A percentile compares a stretch with the other conserved stretches of the same genome.
phyloP scores from a whole-genome alignment of 2,888 invertebrate species.

The Caenorhabditis parvicauda region DNA sequence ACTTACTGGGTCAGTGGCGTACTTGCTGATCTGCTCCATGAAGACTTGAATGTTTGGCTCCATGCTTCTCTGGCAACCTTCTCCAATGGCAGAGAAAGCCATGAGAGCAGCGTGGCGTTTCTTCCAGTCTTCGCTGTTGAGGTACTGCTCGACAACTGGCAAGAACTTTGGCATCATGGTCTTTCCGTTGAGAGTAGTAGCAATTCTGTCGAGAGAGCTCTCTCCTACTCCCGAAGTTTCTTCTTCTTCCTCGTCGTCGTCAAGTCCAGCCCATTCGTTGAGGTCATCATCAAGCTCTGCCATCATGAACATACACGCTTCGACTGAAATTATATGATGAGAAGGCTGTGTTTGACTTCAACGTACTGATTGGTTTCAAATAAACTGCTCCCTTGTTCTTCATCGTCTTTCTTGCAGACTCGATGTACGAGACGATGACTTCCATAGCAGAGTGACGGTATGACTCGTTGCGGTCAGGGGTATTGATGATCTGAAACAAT shows the following conservation, averaged over 20 bases:
- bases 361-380: conserved; percentile 69
- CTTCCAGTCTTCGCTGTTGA: conserved; percentile 65
- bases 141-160: conserved; percentile 21
- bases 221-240: conserved; percentile 80
- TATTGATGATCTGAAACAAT: conserved; percentile 49
- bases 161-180: conserved; percentile 77
- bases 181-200: conserved; percentile 93
- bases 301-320: conserved; percentile 87
- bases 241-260: conserved; percentile 81
- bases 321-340: conserved; percentile 67
- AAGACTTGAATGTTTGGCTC: conserved; percentile 88
- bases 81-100: conserved; percentile 96
- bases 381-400: conserved; percentile 85
- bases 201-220: conserved; percentile 89
- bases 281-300: conserved; percentile 85
- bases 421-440: conserved; percentile 79
- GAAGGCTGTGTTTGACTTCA: background rate
- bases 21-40: conserved; percentile 83
- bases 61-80: conserved; percentile 98
- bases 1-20: conserved; percentile 80
- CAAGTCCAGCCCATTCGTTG: conserved; percentile 81
- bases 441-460: conserved; percentile 89
- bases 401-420: conserved; percentile 93
- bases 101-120: conserved; percentile 89
- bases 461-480: conserved; percentile 65